Base-by-base conservation (phyloP, 2,113 vertebrate species). In the Nibea albiflora region DNA sequence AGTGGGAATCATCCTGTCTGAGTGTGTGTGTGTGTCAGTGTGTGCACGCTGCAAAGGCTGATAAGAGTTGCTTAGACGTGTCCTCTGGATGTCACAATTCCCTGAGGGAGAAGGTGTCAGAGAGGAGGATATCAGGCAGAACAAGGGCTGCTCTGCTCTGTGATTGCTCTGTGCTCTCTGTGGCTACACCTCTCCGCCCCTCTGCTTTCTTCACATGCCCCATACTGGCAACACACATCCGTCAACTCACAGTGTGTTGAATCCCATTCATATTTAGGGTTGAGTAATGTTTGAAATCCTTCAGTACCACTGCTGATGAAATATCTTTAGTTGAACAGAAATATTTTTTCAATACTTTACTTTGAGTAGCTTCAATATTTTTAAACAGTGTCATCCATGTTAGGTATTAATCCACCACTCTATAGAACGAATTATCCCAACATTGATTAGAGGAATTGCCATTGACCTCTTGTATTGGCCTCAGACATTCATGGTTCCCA, bases 11-110 rank as follows among this genome's bases (percentile, higher is more conserved):
- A 68, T 54, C 44, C 10, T 63, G 20, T 56, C 20, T 58, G 3
- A 0, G 49, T 71, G 73, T 53, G 31, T 64, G 49, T 44, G 16
- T 57, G 31, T 65, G 50, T 39, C 12, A 31, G 54, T 72, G 50
- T 53, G 42, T 58, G 26, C 78, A 80, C 57, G 73, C 73, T 70
- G 65, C 66, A 76, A 35, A 77, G 31, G 58, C 85, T 88, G 91
- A 92, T 91, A 86, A 91, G 86, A 89, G 61, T 89, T 72, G 74
- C 84, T 92, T 78, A 19, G 91, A 91, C 86, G 20, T 86, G 86
- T 90, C 88, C 91, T 92, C 88, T 91, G 85, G 78, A 90, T 76
- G 88, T 92, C 90, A 89, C 76, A 84, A 76, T 86, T 84, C 72
- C 90, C 89, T 7, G 63, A 88, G 85, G 89, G 86, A 87, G 67